These are phyloP conservation scores for Aleiodes alternator DNA, from an alignment of 2,888 invertebrate genomes.

Conservation along the genomic window DNA sequence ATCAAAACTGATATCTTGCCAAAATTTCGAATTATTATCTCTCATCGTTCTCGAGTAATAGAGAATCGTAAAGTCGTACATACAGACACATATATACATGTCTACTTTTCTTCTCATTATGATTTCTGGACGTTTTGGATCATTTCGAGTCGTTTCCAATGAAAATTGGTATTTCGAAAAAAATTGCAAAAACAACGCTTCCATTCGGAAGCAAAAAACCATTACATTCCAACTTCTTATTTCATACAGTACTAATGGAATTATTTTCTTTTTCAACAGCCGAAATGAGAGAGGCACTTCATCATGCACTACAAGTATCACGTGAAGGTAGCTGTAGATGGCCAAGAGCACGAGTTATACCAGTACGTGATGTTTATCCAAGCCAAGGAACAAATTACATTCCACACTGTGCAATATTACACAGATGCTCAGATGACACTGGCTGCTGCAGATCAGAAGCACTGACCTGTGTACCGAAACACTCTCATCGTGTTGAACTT, in stretches of 20 bases:
- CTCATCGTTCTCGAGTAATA: no score
- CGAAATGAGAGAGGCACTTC: slow-evolving; percentile 68
- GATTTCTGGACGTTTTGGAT: no score
- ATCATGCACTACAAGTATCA: slow-evolving; percentile 75
- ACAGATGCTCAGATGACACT: slow-evolving; percentile 91
- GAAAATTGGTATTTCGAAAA: no score
- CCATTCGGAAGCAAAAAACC: no score
- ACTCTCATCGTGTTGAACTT: slow-evolving; percentile 82
- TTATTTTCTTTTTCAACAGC: slow-evolving; percentile 59
- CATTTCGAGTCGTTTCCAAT: no score
- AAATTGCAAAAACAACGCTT: no score
- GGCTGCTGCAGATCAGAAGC: slow-evolving; percentile 88
- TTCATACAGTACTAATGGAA: not conserved
- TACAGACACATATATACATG: no score
- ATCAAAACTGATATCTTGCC: no score
- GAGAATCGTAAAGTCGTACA: no score
- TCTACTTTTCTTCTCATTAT: no score
- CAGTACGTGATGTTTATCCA: slow-evolving; percentile 84
- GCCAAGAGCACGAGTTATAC: slow-evolving; percentile 86
- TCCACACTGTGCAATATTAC: slow-evolving; percentile 90
- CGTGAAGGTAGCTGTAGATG: slow-evolving; percentile 80
- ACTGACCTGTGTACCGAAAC: slow-evolving; percentile 87
- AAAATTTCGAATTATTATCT: no score
- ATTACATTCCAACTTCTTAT: no score
- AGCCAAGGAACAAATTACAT: slow-evolving; percentile 85